Conservation (phyloP, 2,797 vertebrate genomes). For the Melanotaenia boesemani region DNA sequence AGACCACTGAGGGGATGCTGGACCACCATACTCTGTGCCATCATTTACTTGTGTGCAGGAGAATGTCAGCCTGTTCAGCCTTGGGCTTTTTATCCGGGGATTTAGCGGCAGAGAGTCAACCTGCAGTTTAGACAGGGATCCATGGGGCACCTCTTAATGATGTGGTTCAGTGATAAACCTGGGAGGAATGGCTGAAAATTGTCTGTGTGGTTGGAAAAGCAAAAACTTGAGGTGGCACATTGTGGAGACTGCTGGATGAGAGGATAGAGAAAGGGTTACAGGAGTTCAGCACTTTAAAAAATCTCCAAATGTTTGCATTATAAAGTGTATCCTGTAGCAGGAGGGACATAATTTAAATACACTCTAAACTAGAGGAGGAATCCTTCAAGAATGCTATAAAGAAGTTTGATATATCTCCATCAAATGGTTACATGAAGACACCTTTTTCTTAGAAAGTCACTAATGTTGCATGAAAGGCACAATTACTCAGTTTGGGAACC, state of each 20-base stretch:
- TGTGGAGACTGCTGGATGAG: constrained; percentile 36
- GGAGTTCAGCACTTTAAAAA: constrained; percentile 55
- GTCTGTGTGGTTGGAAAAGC: constrained; percentile 48
- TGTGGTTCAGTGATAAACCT: constrained; percentile 75
- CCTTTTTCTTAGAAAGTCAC: constrained; percentile 35
- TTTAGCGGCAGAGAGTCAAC: constrained; percentile 65
- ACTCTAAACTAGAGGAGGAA: constrained; percentile 24
- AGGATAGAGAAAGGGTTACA: constrained; percentile 36
- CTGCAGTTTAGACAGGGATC: constrained; percentile 74
- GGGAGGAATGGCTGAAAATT: constrained; percentile 69
- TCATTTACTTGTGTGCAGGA: constrained; percentile 80
- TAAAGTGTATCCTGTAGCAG: constrained; percentile 23
- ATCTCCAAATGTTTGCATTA: constrained; percentile 49
- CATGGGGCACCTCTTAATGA: constrained; percentile 78
- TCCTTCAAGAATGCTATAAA: constrained; percentile 25
- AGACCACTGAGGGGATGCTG: constrained; percentile 76
- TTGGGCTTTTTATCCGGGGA: constrained; percentile 77
- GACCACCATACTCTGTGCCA: constrained; percentile 80
- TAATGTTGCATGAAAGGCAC: constrained; percentile 55
- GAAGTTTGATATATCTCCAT: constrained; percentile 44
- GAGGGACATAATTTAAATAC: constrained; percentile 39
- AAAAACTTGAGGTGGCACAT: constrained; percentile 35
- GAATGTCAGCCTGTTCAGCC: constrained; percentile 79
- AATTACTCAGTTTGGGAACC: constrained; percentile 47
- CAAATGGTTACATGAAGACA: constrained; percentile 24